phyloP scores from a whole-genome alignment of 1,140 invertebrate species.

The Drosophila kanapiae region DNA sequence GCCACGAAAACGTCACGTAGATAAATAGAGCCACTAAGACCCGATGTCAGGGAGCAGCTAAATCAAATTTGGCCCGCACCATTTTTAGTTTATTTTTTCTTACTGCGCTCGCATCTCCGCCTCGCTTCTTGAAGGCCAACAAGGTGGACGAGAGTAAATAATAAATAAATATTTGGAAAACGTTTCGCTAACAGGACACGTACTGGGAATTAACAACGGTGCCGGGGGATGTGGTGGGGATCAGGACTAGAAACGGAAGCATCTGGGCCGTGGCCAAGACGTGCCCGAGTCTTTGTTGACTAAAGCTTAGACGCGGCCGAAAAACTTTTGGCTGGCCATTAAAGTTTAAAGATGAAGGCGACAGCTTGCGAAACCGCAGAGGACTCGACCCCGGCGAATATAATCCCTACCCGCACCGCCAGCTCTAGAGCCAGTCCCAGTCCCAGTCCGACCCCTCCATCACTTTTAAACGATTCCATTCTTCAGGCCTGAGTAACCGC shows the following conservation, averaged over 20 bases:
- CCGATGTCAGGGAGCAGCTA: constrained; percentile 57
- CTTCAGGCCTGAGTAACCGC: constrained; percentile 49
- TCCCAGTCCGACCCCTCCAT: constrained; percentile 5
- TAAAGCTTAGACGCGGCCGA: constrained; percentile 49
- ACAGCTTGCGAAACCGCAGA: constrained; percentile 65
- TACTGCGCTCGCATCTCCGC: not conserved
- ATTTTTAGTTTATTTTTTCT: constrained; percentile 23
- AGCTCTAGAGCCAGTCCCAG: not conserved
- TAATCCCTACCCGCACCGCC: constrained; percentile 12
- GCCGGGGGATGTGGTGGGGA: constrained; percentile 4
- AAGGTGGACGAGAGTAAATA: constrained; percentile 78
- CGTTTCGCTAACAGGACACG: constrained; percentile 77
- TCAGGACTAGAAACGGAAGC: constrained; percentile 35
- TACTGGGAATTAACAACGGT: constrained; percentile 70
- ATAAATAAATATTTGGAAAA: constrained; percentile 82
- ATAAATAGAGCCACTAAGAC: constrained; percentile 60
- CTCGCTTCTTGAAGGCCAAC: constrained; percentile 26
- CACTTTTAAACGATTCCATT: constrained; percentile 43
- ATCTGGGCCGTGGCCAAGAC: constrained; percentile 58
- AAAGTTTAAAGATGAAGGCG: constrained; percentile 82
- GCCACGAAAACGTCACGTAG: constrained; percentile 64
- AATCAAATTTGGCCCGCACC: constrained; percentile 58
- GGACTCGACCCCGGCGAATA: constrained; percentile 52
- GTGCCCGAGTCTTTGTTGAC: constrained; percentile 69
- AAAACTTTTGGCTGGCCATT: constrained; percentile 72